Conservation (phyloP, 1,140 invertebrate genomes). For the Leptinotarsa lineolata region DNA sequence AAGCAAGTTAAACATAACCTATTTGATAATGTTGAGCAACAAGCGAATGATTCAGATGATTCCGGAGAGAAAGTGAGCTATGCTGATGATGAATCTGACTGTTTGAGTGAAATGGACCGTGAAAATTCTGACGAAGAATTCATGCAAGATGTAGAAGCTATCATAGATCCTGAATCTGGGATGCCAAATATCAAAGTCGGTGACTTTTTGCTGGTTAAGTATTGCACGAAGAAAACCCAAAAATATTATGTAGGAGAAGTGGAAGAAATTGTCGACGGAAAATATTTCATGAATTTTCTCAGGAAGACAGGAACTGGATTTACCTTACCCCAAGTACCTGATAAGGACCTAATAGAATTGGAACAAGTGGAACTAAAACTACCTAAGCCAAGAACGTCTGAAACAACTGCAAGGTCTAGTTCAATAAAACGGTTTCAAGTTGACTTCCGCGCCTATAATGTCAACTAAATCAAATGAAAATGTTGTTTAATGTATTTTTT, state of each 20-base stretch:
- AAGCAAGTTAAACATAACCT: slow-evolving; percentile 10
- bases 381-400: slow-evolving; percentile 24
- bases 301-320: slow-evolving; percentile 25
- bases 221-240: slow-evolving; percentile 18
- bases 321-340: slow-evolving; percentile 15
- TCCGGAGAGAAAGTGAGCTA: slow-evolving; percentile 9
- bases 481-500: too few species aligned
- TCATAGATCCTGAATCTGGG: neutral
- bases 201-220: slow-evolving; percentile 25
- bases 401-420: slow-evolving; percentile 2
- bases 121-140: slow-evolving; percentile 12
- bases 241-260: slow-evolving; percentile 27
- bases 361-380: slow-evolving; percentile 25
- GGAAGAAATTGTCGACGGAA: slow-evolving; percentile 16
- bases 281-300: slow-evolving; percentile 29
- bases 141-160: slow-evolving; percentile 5
- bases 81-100: slow-evolving; percentile 24
- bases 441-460: neutral
- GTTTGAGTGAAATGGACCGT: slow-evolving; percentile 9
- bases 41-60: slow-evolving; percentile 16
- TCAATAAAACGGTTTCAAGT: neutral
- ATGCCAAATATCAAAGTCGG: slow-evolving; percentile 11
- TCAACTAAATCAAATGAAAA: too few species aligned
- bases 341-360: slow-evolving; percentile 19
- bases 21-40: slow-evolving; percentile 16